phyloP scores from a whole-genome alignment of 1,140 invertebrate genomes.

The Drosophila pandora region DNA sequence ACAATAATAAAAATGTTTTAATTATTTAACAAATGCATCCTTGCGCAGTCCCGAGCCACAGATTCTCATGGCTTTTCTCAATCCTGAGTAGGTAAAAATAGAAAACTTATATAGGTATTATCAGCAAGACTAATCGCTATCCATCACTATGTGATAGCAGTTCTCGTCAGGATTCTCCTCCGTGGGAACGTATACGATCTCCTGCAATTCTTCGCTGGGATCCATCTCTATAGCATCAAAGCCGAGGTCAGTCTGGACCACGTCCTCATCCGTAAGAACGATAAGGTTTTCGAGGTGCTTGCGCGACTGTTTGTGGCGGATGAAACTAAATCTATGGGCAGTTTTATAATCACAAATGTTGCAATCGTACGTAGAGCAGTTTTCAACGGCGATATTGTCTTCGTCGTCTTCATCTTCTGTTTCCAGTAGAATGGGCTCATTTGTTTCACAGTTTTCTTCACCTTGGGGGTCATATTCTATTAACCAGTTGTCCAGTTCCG shows the following conservation, averaged over 20 bases:
- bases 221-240: constrained; percentile 22
- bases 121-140: not conserved
- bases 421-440: not conserved
- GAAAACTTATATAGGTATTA: not conserved
- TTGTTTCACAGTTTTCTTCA: not conserved
- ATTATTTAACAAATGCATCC: not conserved
- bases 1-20: not conserved
- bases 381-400: not conserved
- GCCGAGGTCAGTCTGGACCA: not conserved
- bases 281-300: constrained; percentile 9
- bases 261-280: constrained; percentile 4
- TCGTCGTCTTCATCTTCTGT: not conserved
- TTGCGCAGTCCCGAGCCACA: not conserved
- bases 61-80: not conserved
- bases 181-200: constrained; percentile 25
- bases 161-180: constrained; percentile 9
- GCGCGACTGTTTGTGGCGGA: constrained; percentile 20
- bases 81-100: not conserved
- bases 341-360: constrained; percentile 33
- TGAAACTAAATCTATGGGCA: constrained; percentile 22
- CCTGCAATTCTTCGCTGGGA: constrained; percentile 13
- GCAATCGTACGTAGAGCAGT: constrained; percentile 16
- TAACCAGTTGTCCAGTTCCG: constrained; percentile 2
- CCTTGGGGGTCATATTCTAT: constrained; percentile 5
- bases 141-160: constrained; percentile 24